Evolutionary conservation across 2,888 invertebrate species (phyloP), one percentile per base, ranked within the genome.

Genomic region (Catocala fraxini): DNA sequence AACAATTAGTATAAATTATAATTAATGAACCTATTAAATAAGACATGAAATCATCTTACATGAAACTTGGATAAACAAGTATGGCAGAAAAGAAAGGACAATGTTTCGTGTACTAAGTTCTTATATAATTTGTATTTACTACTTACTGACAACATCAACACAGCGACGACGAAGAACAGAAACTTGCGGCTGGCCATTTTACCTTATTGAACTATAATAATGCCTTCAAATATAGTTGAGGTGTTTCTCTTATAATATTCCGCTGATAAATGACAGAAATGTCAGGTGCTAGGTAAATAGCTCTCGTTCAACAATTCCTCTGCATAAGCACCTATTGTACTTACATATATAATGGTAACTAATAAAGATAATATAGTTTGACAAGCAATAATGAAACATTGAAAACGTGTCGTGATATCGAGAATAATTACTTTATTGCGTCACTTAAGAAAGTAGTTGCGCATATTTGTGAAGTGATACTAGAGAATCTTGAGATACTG

Each of bases 71-170:
- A 13, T 13, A 25, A 25, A 25, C 25, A 25, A 25, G 25, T 25
- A 25, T 25, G 25, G 25, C 25, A 25, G 25, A 25, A 25, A 25
- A 25, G 25, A 25, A 25, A 25, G 4, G 25, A 25, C 3, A 25
- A 15, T 15, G 15, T 15, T 15, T 15, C 15, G 15, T 15, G 15
- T 15, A 15, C 15, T 15, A 15, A 15, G 15, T 15, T 15, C 15
- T 15, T 15, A 15, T 15, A 15, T 15, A 15, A 25, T 25, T 25
- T 25, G 4, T 25, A 25, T 25, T 25, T 25, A 25, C 25, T 25
- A 56, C 56, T 48, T 48, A 56, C 56, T 1, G 48, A 6, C 10
- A 42, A 33, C 47, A 41, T 33, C 6, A 49, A 42, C 6, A 56
- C 33, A 5, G 41, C n/a, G 6, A 34, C 1, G 15, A 46, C 25